A percentile compares a stretch with the other conserved stretches of the same genome.
Evolutionary conservation across 2,113 vertebrate species (phyloP).

Genomic region (Grus americana): DNA sequence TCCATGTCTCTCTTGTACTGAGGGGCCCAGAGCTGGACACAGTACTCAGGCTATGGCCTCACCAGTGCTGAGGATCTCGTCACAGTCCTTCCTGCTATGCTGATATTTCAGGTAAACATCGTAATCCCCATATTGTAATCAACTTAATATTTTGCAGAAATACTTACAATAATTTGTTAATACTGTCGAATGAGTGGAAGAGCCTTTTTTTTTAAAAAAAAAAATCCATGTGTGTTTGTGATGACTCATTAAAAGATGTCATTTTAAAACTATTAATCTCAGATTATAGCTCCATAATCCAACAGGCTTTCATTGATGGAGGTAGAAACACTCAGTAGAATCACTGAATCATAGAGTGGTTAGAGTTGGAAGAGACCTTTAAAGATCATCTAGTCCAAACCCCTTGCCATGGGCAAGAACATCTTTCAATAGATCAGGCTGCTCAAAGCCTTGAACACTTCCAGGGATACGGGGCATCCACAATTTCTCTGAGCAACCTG

Average conservation of each 20-base stretch:
- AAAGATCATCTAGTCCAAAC: not conserved
- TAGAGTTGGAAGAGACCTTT: not conserved
- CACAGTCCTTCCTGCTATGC: not conserved
- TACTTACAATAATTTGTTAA: not conserved
- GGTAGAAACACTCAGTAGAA: not conserved
- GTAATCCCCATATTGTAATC: not conserved
- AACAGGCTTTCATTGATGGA: not conserved
- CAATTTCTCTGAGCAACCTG: not conserved
- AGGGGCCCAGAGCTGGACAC: not conserved
- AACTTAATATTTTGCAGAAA: not conserved
- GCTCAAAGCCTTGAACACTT: not conserved
- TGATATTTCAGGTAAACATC: not conserved
- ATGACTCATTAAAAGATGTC: not conserved
- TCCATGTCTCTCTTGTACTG: not conserved
- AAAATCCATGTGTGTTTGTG: not conserved
- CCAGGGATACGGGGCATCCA: not conserved
- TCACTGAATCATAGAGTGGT: not conserved
- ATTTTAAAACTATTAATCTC: slow-evolving; percentile 13
- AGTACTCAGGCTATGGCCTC: not conserved
- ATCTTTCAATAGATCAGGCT: not conserved
- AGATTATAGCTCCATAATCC: not conserved
- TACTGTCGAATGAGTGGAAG: not conserved
- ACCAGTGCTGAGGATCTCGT: not conserved
- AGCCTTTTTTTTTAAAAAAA: not conserved
- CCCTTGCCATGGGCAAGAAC: not conserved